Conservation (phyloP, 2,113 vertebrate species). For the Camelus dromedarius region DNA sequence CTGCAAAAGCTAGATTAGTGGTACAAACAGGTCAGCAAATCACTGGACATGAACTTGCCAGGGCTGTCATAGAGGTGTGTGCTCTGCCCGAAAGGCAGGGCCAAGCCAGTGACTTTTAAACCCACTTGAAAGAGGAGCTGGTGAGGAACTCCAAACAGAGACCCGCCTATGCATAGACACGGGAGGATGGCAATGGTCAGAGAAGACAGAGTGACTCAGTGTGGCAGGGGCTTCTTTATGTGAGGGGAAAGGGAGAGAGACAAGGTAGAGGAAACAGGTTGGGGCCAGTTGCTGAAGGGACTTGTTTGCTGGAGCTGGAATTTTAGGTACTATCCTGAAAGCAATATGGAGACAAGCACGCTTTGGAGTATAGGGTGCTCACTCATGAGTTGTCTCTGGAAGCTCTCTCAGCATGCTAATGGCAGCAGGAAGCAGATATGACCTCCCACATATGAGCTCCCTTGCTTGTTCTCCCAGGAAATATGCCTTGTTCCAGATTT, state of each 20-base stretch:
- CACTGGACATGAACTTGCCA: not conserved
- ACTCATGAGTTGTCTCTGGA: not conserved
- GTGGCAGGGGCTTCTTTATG: not conserved
- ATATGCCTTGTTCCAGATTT: not conserved
- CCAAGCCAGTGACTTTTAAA: not conserved
- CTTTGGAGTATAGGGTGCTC: not conserved
- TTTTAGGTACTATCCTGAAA: not conserved
- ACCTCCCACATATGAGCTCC: not conserved
- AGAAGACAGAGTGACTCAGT: not conserved
- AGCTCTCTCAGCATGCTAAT: not conserved
- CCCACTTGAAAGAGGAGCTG: not conserved
- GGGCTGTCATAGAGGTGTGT: not conserved
- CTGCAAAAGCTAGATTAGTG: not conserved
- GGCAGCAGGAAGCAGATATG: not conserved
- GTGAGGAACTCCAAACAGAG: not conserved
- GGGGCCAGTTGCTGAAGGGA: not conserved
- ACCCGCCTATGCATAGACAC: not conserved
- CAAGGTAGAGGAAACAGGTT: not conserved
- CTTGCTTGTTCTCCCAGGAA: not conserved
- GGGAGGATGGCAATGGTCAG: not conserved
- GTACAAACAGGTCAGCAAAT: not conserved
- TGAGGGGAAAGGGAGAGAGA: not conserved
- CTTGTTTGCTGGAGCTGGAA: not conserved
- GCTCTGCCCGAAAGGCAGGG: not conserved
- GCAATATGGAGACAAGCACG: not conserved